Base-by-base conservation (phyloP, 2,113 vertebrate genomes). In the Andinoacara biseriatus region DNA sequence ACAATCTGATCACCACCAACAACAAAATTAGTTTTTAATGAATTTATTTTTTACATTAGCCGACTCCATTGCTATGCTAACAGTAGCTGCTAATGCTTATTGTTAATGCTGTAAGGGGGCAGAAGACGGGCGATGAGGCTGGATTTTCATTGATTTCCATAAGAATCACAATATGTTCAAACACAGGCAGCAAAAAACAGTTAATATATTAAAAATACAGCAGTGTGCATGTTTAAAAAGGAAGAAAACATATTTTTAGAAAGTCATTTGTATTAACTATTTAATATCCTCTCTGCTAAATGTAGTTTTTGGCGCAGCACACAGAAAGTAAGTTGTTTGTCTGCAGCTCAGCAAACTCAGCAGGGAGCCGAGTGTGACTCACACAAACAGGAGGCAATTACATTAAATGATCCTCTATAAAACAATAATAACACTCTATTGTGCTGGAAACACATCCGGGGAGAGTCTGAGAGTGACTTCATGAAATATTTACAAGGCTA, bases 321-420 rank as follows among this genome's bases (percentile, higher is more conserved):
- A 69, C 7, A 0, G 4, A 46, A 59, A 31, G 35, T 43, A 17
- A 76, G 18, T 17, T 14, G 63, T 54, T 59, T 61, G 81, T 85
- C 29, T 85, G 83, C 9, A 57, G 57, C 56, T 67, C 69, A 49
- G 65, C 65, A 11, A 22, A 58, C 15, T 1, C 83, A 69, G 78
- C 83, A 54, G 83, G 78, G 31, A 85, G 22, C 40, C 69, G 49
- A 3, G 65, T 49, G 58, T 79, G 82, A 69, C 17, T 49, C 80
- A 18, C 61, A 24, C 13, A 74, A 74, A 82, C 80, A 74, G 63
- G 40, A 74, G 29, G 80, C 58, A 77, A 40, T 86, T 82, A 78
- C 79, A 78, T 78, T 82, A 86, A 69, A 82, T 63, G 74, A 74
- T 38, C 74, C 17, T 62, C 49, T 14, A 63, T 82, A 49, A 78